These are phyloP conservation scores for Bradypus variegatus DNA, from an alignment of 2,797 vertebrate genomes.

Conservation along the genomic window DNA sequence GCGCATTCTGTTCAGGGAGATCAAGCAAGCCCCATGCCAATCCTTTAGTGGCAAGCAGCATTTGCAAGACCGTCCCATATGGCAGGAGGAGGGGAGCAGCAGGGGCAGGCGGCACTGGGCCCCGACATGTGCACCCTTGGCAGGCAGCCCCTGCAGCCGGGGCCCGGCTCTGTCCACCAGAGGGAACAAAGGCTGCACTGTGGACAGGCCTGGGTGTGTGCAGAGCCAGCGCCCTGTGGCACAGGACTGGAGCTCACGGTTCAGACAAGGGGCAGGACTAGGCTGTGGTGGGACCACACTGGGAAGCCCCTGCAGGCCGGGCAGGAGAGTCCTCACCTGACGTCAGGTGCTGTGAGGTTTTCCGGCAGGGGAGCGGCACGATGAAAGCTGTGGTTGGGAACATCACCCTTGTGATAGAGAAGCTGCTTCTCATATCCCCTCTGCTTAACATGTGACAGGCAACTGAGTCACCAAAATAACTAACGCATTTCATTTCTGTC, in stretches of 20 bases:
- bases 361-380: background rate
- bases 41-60: background rate
- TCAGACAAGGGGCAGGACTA: background rate
- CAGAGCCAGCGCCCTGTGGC: background rate
- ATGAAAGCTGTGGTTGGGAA: background rate
- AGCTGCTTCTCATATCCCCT: background rate
- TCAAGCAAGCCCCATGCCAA: background rate
- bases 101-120: background rate
- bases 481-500: background rate
- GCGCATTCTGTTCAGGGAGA: background rate
- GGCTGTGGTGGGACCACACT: background rate
- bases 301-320: background rate
- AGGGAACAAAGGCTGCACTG: constrained; percentile 36
- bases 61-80: background rate
- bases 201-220: background rate
- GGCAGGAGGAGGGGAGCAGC: background rate
- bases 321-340: background rate
- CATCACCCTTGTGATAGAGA: background rate
- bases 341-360: background rate
- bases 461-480: background rate
- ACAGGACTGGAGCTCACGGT: background rate
- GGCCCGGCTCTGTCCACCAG: background rate
- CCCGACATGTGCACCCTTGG: background rate
- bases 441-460: background rate
- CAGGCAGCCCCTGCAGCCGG: background rate